phyloP scores from a whole-genome alignment of 2,113 vertebrate genomes.

The Cottus gobio region DNA sequence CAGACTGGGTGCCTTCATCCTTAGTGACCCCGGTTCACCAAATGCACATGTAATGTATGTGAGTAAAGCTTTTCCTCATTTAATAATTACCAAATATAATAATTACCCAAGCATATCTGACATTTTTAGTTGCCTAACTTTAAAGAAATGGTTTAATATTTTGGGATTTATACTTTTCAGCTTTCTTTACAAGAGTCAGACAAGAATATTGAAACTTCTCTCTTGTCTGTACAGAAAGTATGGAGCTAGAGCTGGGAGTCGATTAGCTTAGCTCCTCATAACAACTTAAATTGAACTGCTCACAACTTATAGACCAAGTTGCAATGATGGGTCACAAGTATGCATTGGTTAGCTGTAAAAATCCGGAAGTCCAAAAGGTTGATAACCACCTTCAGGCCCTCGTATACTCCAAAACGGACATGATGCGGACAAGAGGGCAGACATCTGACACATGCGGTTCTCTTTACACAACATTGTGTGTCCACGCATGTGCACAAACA shows the following conservation, averaged over 20 bases:
- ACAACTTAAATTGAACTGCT: background rate
- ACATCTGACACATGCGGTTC: conserved; percentile 19
- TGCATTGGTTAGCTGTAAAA: background rate
- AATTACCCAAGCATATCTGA: background rate
- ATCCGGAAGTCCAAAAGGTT: conserved; percentile 19
- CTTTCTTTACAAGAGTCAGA: conserved; percentile 5
- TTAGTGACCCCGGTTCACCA: conserved; percentile 14
- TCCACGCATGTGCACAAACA: conserved; percentile 8
- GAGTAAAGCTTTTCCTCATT: conserved; percentile 2
- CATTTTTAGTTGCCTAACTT: no score
- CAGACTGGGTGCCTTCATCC: conserved; percentile 16
- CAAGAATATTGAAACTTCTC: background rate
- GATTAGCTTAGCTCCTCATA: background rate
- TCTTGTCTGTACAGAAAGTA: background rate
- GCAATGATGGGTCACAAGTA: background rate
- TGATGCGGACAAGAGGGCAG: conserved; percentile 14
- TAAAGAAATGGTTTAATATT: background rate
- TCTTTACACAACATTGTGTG: conserved; percentile 39
- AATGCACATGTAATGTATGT: background rate
- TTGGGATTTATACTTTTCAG: background rate
- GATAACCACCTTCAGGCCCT: conserved; percentile 11
- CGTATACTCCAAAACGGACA: conserved; percentile 27
- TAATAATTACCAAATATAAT: background rate
- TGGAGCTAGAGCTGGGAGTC: background rate
- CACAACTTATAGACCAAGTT: background rate